Percentiles rank a stretch among this genome's conserved stretches.
phyloP scores from a whole-genome alignment of 1,140 invertebrate genomes.

The Zeugodacus cucurbitae region DNA sequence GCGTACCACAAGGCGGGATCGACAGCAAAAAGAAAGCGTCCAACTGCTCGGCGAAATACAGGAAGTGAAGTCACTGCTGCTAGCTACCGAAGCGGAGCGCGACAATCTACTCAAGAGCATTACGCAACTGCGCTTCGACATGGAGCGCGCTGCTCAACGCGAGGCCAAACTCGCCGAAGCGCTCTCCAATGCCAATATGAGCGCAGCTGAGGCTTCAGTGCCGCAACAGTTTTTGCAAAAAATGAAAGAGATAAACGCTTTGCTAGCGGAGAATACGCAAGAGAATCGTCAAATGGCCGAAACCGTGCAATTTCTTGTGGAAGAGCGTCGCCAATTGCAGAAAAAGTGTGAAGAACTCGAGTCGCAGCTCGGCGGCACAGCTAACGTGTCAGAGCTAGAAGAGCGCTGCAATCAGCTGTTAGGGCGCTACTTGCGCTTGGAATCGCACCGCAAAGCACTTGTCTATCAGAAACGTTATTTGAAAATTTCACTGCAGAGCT shows the following conservation, averaged over 20 bases:
- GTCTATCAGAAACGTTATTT: conserved; percentile 88
- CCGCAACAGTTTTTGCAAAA: conserved; percentile 68
- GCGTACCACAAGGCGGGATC: conserved; percentile 53
- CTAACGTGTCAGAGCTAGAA: conserved; percentile 56
- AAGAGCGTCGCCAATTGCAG: conserved; percentile 66
- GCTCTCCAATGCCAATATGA: conserved; percentile 55
- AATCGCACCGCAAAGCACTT: conserved; percentile 85
- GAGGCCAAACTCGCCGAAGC: conserved; percentile 61
- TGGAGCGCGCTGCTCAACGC: conserved; percentile 56
- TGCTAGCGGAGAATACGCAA: conserved; percentile 66
- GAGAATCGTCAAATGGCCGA: conserved; percentile 70
- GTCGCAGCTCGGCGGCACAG: conserved; percentile 49
- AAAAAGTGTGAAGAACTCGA: conserved; percentile 64
- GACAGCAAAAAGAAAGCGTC: conserved; percentile 58
- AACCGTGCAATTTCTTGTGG: conserved; percentile 66
- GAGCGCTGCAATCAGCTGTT: conserved; percentile 75
- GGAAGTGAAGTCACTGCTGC: conserved; percentile 54
- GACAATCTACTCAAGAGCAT: conserved; percentile 55
- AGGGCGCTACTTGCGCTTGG: conserved; percentile 77
- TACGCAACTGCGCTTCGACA: conserved; percentile 55
- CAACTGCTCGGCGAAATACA: conserved; percentile 59
- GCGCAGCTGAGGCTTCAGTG: conserved; percentile 56
- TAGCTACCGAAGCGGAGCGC: conserved; percentile 48
- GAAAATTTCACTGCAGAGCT: conserved; percentile 76
- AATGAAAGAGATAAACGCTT: conserved; percentile 69